Evolutionary conservation across 2,888 invertebrate species (phyloP).

Genomic region (Agrochola circellaris): DNA sequence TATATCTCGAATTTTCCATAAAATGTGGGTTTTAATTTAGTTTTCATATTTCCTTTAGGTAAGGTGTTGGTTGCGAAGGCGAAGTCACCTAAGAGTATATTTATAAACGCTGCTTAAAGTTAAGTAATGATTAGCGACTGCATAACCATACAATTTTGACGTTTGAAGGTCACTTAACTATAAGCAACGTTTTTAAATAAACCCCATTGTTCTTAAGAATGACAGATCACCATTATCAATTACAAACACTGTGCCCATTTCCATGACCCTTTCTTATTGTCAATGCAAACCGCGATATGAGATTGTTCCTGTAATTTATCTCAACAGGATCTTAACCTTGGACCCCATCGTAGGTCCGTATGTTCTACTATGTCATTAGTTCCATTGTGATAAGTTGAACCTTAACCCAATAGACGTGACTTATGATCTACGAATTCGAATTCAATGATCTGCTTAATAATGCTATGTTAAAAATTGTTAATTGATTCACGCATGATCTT

Average conservation of each 20-base stretch:
- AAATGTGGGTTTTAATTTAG: not conserved
- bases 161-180: too few species aligned
- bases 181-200: too few species aligned
- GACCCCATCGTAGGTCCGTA: not conserved
- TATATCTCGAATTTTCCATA: not conserved
- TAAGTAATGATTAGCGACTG: too few species aligned
- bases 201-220: constrained; percentile 2
- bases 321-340: constrained; percentile 33
- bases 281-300: constrained; percentile 22
- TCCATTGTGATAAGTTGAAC: constrained; percentile 11
- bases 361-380: constrained; percentile 1
- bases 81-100: too few species aligned
- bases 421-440: not conserved
- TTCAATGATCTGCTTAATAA: not conserved
- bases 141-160: too few species aligned
- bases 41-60: not conserved
- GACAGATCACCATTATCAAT: constrained; percentile 11
- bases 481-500: too few species aligned
- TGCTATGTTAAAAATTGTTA: too few species aligned
- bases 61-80: too few species aligned
- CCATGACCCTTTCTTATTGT: constrained; percentile 46
- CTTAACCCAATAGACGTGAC: not conserved
- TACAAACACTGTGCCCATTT: constrained; percentile 2
- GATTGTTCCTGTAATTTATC: constrained; percentile 45
- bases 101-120: too few species aligned